Evolutionary conservation across 1,140 invertebrate genomes (phyloP).

Genomic region (Hirudo medicinalis): DNA sequence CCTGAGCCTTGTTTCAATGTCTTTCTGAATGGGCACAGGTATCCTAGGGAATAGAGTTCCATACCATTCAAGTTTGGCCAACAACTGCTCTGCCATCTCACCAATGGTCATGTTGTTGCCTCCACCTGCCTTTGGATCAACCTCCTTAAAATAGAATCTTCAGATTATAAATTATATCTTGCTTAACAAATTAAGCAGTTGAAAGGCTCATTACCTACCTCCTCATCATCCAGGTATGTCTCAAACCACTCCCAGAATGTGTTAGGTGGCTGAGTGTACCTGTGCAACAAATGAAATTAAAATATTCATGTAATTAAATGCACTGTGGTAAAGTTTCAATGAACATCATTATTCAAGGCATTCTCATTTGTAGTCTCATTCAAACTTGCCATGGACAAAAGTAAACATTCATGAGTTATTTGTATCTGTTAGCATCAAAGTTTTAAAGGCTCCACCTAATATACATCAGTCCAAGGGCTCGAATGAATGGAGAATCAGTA

Average conservation of each 20-base stretch:
- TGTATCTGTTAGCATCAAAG: constrained; percentile 6
- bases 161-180: neutral
- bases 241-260: constrained; percentile 95
- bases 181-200: neutral
- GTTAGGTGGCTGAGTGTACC: constrained; percentile 87
- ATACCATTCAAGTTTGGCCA: constrained; percentile 84
- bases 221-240: constrained; percentile 85
- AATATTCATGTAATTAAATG: neutral
- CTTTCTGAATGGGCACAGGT: constrained; percentile 91
- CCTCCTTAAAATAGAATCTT: constrained; percentile 47
- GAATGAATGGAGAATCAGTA: constrained; percentile 88
- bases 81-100: constrained; percentile 76
- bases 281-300: constrained; percentile 34
- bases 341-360: too few species aligned
- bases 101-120: constrained; percentile 88
- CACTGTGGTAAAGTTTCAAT: too few species aligned
- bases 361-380: too few species aligned
- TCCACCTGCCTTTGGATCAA: constrained; percentile 92
- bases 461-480: constrained; percentile 91
- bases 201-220: constrained; percentile 47
- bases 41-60: constrained; percentile 94
- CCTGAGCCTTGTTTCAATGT: constrained; percentile 27
- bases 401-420: neutral
- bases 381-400: neutral
- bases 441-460: constrained; percentile 51